Base-by-base conservation (phyloP, 1,140 invertebrate genomes). In the Ephestia elutella region DNA sequence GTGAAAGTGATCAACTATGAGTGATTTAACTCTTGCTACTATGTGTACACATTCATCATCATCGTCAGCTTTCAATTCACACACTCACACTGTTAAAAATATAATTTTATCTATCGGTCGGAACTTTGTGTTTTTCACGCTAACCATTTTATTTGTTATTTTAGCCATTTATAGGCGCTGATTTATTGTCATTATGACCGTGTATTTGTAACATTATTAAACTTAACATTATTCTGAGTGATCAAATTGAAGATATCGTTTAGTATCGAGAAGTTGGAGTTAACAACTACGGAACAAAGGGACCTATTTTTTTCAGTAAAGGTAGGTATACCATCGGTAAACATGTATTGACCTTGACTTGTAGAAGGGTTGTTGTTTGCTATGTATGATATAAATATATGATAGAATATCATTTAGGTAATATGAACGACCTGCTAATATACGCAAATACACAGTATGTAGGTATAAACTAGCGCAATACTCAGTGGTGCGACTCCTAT, bases 261-360 rank as follows among this genome's bases (percentile, higher is more conserved):
- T 84, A 87, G n/a, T 71, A 78, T 86, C 62, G 79, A 69, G 63
- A 86, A 86, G 78, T 69, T 88, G 78, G 85, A 82, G 63, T 66
- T 89, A 78, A 78, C 85, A 73, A 66, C 84, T 57, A 66, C 66
- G 62, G 87, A 89, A 88, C 86, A 89, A 89, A 89, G 85, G 75
- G 86, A 88, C n/a, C n/a, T 81, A 82, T 78, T 71, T 89, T 88
- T 88, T 89, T 89, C 82, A 85, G 75, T 75, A 81, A 89, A 83
- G 86, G n/a, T n/a, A n/a, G n/a, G n/a, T n/a, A n/a, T 89, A 87
- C 73, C 71, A 66, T 80, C 77, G 71, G 75, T 83, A 86, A 88
- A 87, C 78, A 84, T 81, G 65, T 84, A 71, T 82, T 82, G 83
- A 80, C 83, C 82, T 89, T 89, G 87, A 86, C 74, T 85, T 77